Evolutionary conservation across 2,113 vertebrate genomes (phyloP), one percentile per base, ranked within the genome.

Genomic region (Salvelinus sp.): DNA sequence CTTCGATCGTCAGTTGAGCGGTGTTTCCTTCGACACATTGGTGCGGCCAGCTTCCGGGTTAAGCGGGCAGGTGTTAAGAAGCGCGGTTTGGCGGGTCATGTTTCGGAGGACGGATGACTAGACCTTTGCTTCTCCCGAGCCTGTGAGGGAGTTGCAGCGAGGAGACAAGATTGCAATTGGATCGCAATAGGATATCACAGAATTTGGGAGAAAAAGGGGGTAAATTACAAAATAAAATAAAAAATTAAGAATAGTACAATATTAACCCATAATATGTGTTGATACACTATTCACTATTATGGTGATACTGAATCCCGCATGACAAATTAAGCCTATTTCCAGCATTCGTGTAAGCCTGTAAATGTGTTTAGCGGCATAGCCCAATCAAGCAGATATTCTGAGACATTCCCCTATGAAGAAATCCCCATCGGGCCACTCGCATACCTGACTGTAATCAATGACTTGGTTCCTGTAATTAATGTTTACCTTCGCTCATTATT

Each of bases 401-500:
- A 66, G 72, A 73, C 48, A 13, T 63, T 63, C 27, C 57, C 72
- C 28, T 7, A 12, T 25, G 3, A 16, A 2, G 30, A 72, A 58
- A 62, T 63, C 73, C 77, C 77, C 76, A 5, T 0, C 22, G 67
- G 78, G 30, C 47, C 6, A 28, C 69, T 73, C 23, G 63, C 70
- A 62, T 23, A 75, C 44, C 77, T 47, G 68, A 75, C 70, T 69
- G 60, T 81, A 82, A 86, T 87, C 82, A 88, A 85, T 82, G 72
- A 82, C 75, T 71, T 76, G 72, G 63, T 83, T 82, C 63, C 70
- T 76, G 74, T 87, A 88, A 88, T 86, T 85, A 86, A 79, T 87
- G 81, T 78, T 89, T 87, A 74, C 80, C 82, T 85, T 79, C 33
- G 76, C 80, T 87, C 82, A 75, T 89, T 88, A 83, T 85, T 75